A percentile compares a stretch with the other conserved stretches of the same genome.
Conservation (phyloP, 2,888 invertebrate genomes). For the Pocota personata region DNA sequence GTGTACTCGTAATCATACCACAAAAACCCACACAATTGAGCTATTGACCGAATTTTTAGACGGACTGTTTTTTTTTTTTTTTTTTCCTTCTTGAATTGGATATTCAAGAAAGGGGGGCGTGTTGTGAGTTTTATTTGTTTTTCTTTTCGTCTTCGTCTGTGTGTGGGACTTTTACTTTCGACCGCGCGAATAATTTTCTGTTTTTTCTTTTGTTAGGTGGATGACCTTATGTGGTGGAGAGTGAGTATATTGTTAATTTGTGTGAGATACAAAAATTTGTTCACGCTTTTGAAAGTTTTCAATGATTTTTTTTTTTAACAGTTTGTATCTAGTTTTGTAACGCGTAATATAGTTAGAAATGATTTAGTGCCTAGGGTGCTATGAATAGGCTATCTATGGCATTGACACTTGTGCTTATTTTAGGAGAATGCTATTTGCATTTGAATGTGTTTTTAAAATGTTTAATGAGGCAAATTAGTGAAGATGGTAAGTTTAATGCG, state of each 20-base stretch:
- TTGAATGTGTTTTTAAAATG: not conserved
- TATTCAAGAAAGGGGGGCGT: not conserved
- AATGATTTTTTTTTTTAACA: not conserved
- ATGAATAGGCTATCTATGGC: not conserved
- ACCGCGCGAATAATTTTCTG: constrained; percentile 26
- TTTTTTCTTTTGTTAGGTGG: constrained; percentile 7
- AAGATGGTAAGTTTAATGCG: too few species aligned
- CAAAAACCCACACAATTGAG: not conserved
- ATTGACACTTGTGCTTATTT: constrained; percentile 1
- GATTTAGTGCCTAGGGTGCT: not conserved
- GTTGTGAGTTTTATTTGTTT: not conserved
- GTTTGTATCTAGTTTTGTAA: not conserved
- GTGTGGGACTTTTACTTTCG: constrained; percentile 41
- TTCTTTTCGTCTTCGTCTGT: not conserved
- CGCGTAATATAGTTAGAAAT: not conserved
- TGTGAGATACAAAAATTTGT: constrained; percentile 1
- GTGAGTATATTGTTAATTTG: not conserved
- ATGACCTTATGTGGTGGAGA: constrained; percentile 4
- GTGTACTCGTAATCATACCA: not conserved
- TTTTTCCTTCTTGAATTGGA: not conserved
- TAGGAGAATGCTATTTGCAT: not conserved
- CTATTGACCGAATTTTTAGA: constrained; percentile 28
- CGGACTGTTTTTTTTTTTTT: not conserved
- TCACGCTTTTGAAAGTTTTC: constrained; percentile 14
- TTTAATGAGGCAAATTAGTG: not conserved